Evolutionary conservation across 2,797 vertebrate genomes (phyloP), one percentile per base, ranked within the genome.

Genomic region (Coreius guichenoti): DNA sequence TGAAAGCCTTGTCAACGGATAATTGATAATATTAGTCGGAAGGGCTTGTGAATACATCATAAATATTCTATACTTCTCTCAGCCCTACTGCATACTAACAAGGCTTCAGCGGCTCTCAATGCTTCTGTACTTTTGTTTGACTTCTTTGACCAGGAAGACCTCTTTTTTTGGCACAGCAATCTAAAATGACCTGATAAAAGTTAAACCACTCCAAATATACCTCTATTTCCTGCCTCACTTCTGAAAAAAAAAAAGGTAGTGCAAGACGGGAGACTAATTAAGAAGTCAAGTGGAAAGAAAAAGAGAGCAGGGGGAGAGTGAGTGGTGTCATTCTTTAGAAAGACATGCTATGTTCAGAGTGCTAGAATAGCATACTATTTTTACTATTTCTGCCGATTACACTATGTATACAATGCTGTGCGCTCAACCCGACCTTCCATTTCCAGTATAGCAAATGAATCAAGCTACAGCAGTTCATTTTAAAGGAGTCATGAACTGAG

Each of bases 251-350:
- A 84, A 63, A 75, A 78, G 75, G 82, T 80, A 67, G 87, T 75
- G 69, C 74, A 89, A 67, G 82, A 82, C 56, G 54, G 23, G 14
- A 89, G 70, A 86, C 80, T 86, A 83, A 87, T 82, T 83, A 83
- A 80, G 47, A 70, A 86, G 80, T 87, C 86, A 70, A 78, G 51
- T 77, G 61, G n/a, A 74, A 6, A 26, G 72, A 23, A 68, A 54
- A 75, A 45, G 39, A 56, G 47, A 80, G n/a, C 36, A 3, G 17
- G 19, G 21, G 67, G 31, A 47, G 80, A 77, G 51, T 81, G 8
- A 43, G 67, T n/a, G 13, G 77, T 56, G 73, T 81, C 81, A 8
- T 79, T 65, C 77, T 61, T 39, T 45, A 63, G 23, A 47, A 81
- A 81, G 63, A 14, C 79, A 68, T 14, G 63, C 29, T 33, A n/a